Evolutionary conservation across 2,797 vertebrate genomes (phyloP), one percentile per base, ranked within the genome.

Genomic region (Macroramphosus scolopax): DNA sequence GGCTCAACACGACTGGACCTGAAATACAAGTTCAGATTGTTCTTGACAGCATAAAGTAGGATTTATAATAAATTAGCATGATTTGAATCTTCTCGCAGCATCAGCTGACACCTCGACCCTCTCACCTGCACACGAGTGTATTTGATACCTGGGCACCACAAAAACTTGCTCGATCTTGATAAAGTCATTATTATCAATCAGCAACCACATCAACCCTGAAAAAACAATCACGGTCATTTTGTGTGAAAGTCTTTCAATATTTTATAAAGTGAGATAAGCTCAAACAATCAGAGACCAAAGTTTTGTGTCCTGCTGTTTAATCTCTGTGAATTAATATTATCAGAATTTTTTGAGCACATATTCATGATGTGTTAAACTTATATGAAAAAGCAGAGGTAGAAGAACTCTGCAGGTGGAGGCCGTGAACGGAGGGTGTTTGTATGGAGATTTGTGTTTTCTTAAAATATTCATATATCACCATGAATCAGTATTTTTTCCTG

Each of bases 111-210:
- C 11, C 12, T 9, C 25, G 22, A 13, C n/a, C 15, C 8, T 6
- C 14, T 4, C 8, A 33, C 4, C 29, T n/a, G 7, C 37, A 32
- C 16, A 20, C 17, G 22, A 12, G 6, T 7, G 28, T 14, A 55
- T 39, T 41, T 38, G 20, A 37, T 14, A 49, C 36, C 37, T 16
- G 32, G 17, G 36, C 33, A 26, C 36, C 17, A 8, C 18, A 26
- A 26, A 31, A 28, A 28, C 45, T 32, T 38, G 25, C 61, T 13
- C 14, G 40, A 30, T 53, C 58, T 44, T 38, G 37, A 17, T 13
- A 18, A 7, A 34, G 37, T 33, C 20, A 28, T 1, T 24, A 24
- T 12, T 47, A 61, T 68, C 18, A 57, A 55, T 11, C 26, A 28
- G 12, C 26, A 28, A 28, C 26, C 26, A 9, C 10, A 12, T 62